A percentile compares a stretch with the other conserved stretches of the same genome.
Evolutionary conservation across 2,888 invertebrate genomes (phyloP).

Genomic region (Geotrupes spiniger): DNA sequence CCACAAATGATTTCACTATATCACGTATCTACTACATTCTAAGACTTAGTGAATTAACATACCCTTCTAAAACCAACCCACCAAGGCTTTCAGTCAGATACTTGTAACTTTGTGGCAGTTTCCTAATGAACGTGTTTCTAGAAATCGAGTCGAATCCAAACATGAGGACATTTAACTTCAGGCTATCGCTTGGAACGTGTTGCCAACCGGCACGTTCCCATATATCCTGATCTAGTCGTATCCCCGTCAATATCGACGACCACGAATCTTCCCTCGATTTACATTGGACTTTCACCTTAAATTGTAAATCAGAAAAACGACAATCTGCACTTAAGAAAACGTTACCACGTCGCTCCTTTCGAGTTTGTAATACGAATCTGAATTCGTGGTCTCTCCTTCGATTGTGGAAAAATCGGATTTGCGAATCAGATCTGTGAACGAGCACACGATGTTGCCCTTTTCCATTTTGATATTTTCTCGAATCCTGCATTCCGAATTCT

Average conservation of each 20-base stretch:
- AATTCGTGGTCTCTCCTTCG: constrained; percentile 53
- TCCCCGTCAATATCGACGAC: constrained; percentile 66
- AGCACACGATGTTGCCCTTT: constrained; percentile 52
- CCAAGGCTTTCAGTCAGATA: constrained; percentile 62
- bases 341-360: constrained; percentile 64
- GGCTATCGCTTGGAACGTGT: constrained; percentile 49
- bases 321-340: constrained; percentile 15
- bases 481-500: constrained; percentile 54
- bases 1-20: too few relatives aligned
- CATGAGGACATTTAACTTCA: constrained; percentile 72
- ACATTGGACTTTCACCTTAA: constrained; percentile 64
- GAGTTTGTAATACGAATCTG: constrained; percentile 60
- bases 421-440: constrained; percentile 69
- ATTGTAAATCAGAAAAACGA: constrained; percentile 9
- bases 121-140: constrained; percentile 74
- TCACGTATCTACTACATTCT: too few relatives aligned
- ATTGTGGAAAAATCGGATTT: constrained; percentile 61
- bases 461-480: constrained; percentile 50
- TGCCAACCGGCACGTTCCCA: constrained; percentile 52
- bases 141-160: constrained; percentile 89
- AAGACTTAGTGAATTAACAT: too few relatives aligned
- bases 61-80: constrained; percentile 68
- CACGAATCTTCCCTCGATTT: constrained; percentile 56
- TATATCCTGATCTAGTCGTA: constrained; percentile 52
- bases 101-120: constrained; percentile 71